Evolutionary conservation across 2,797 vertebrate species (phyloP), one percentile per base, ranked within the genome.

Genomic region (Sternarchorhynchus goeldii): DNA sequence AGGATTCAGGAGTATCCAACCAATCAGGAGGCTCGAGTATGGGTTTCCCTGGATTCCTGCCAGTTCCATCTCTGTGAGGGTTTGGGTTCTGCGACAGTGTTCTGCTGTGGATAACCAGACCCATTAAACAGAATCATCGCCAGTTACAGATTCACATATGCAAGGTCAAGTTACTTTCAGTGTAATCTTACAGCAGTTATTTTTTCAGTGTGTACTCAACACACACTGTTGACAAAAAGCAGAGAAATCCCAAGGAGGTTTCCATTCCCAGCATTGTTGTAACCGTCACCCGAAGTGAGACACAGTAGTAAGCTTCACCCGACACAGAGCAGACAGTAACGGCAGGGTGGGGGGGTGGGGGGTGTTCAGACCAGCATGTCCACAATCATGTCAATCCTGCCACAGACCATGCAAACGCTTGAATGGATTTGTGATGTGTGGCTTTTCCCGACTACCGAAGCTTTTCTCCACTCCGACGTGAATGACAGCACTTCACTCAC

Each of bases 21-120:
- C 83, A 82, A 84, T 77, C 70, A 75, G 77, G 69, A 1, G 34
- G 25, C 68, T 63, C 3, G 59, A 68, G 21, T 57, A 80, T 12
- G 3, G 17, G 67, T 57, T 76, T 39, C 72, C 3, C 65, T 81
- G 80, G 60, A 75, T 18, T 14, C 20, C 32, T 32, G 69, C 70
- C 78, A 81, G 56, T 60, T 67, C 29, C 8, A 8, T 17, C 77
- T 75, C 77, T 70, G 36, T 71, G 69, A 63, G 80, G 65, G 68
- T 82, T 73, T 64, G 60, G 41, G n/a, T 34, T 67, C 34, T 2
- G 21, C 45, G 36, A 59, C 12, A 21, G 55, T 57, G 53, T 58
- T 64, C 31, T 21, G 6, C 53, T 34, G 70, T 59, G 57, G 64
- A 67, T n/a, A 16, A 16, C 71, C 71, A 53, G 53, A 20, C 63